Conservation (phyloP, 2,113 vertebrate genomes). For the Pygoscelis antarcticus region DNA sequence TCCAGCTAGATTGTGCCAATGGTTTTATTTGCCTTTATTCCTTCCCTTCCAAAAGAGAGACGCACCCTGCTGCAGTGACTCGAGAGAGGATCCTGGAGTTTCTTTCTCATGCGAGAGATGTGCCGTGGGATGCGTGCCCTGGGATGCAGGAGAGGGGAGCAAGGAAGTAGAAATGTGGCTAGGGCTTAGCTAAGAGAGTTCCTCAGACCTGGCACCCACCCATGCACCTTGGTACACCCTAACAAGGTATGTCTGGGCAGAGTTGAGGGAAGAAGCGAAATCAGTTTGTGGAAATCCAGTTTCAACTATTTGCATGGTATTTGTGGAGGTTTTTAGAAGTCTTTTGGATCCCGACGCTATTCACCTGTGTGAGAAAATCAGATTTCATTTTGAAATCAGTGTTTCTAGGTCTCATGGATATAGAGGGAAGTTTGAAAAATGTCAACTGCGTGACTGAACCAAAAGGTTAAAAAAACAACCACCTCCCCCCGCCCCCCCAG, state of each 20-base stretch:
- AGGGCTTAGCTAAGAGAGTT: not conserved
- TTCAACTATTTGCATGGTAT: not conserved
- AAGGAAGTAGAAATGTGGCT: not conserved
- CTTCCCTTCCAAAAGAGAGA: not conserved
- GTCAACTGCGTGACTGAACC: not conserved
- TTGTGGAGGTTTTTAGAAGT: not conserved
- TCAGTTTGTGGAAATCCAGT: not conserved
- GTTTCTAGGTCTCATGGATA: not conserved
- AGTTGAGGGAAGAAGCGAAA: not conserved
- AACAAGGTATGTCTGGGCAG: not conserved
- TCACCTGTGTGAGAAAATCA: not conserved
- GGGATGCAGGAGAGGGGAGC: not conserved
- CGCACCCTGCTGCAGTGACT: not conserved
- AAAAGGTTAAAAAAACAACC: not conserved
- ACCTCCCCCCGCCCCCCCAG: too few relatives aligned
- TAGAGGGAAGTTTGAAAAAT: not conserved
- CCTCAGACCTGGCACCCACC: not conserved
- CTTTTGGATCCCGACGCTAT: not conserved
- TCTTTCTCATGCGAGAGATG: not conserved
- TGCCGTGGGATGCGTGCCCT: not conserved
- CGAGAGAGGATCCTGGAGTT: not conserved
- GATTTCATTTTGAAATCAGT: not conserved
- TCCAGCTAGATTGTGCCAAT: accelerated
- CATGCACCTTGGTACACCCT: not conserved
- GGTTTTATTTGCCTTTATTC: not conserved